A percentile compares a stretch with the other conserved stretches of the same genome.
These are phyloP conservation scores for Serrognathus titanus DNA, from an alignment of 2,888 invertebrate species.

Conservation along the genomic window DNA sequence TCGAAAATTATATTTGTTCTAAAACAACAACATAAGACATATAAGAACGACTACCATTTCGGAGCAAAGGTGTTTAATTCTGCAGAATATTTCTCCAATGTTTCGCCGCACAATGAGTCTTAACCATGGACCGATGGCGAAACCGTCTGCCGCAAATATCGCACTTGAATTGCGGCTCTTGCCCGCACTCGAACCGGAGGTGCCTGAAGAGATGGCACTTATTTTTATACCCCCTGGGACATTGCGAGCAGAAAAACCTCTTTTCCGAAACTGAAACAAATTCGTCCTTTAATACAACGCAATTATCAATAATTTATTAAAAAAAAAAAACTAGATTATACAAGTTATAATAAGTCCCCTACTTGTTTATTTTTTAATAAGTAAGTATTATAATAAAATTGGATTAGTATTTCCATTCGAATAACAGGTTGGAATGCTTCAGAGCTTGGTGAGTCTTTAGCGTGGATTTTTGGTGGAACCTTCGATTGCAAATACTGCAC, in stretches of 20 bases:
- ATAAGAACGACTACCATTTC: no score
- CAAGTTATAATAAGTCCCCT: no score
- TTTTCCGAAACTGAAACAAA: background rate
- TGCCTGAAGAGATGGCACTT: slow-evolving; percentile 53
- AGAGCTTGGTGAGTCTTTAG: background rate
- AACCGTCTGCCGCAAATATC: background rate
- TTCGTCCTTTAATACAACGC: no score
- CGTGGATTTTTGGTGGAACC: slow-evolving; percentile 19
- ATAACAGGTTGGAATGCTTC: background rate
- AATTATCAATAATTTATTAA: no score
- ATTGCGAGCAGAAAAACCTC: slow-evolving; percentile 6
- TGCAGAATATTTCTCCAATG: slow-evolving; percentile 20
- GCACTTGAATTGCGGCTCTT: slow-evolving; percentile 9
- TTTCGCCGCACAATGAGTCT: background rate
- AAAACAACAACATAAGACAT: no score
- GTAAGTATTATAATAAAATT: no score
- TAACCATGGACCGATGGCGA: background rate
- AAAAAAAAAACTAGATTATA: no score
- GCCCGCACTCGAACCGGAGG: slow-evolving; percentile 8
- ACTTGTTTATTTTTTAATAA: no score
- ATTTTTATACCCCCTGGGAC: slow-evolving; percentile 52
- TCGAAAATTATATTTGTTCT: no score
- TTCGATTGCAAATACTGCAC: slow-evolving; percentile 19
- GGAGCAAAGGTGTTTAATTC: no score
- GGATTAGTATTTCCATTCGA: no score